Evolutionary conservation across 2,888 invertebrate genomes (phyloP).

Genomic region (Brachyptera risi): DNA sequence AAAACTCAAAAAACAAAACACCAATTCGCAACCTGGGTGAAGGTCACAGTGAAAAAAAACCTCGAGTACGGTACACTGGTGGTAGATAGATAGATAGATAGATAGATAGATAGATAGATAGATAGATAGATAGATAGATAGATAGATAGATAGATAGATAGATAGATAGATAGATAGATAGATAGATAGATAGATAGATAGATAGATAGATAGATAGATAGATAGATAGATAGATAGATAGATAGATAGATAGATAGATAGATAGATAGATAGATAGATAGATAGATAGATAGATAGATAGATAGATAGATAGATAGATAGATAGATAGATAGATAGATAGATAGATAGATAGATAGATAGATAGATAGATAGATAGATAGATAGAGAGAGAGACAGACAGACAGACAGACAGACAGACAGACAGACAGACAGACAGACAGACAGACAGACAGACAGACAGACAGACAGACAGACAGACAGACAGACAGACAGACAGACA

Average conservation of each 20-base stretch:
- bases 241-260: neutral
- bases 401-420: neutral
- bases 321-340: neutral
- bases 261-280: neutral
- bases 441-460: neutral
- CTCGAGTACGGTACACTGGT: neutral
- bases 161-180: neutral
- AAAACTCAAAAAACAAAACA: too few relatives aligned
- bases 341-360: neutral
- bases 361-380: neutral
- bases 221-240: neutral
- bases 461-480: conserved; percentile 1
- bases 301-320: neutral
- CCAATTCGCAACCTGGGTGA: too few relatives aligned
- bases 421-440: neutral
- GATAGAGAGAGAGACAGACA: neutral
- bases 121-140: neutral
- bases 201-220: neutral
- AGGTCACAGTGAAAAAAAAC: neutral
- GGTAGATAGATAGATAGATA: neutral
- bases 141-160: neutral
- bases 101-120: neutral
- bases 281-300: neutral
- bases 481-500: conserved; percentile 29
- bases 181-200: neutral